Base-by-base conservation (phyloP, 2,888 invertebrate species). In the Drosophila emarginata region DNA sequence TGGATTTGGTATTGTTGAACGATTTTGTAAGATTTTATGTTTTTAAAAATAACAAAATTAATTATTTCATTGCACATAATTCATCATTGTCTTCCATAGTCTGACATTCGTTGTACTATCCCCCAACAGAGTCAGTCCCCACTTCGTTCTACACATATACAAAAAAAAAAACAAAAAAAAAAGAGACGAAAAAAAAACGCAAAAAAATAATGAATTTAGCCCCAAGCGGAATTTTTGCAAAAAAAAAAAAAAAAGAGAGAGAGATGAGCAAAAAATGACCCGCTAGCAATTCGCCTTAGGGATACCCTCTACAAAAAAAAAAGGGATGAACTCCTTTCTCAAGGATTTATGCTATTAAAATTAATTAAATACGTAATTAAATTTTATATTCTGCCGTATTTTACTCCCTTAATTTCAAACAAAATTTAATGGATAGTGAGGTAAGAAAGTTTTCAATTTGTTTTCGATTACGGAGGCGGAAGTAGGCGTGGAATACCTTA, bases 151-250 rank as follows among this genome's bases (percentile, higher is more conserved):
- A 45, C 58, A 51, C 58, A 58, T 62, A 54, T 54, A 21, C 40
- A 37, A 51, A 58, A 14, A 45, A 14, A 45, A 32, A 32, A 9
- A 32, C 21, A 58, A 23, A 53, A 23, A 58, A 14, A 54, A 32
- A 39, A 62, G 51, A 45, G 51, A 14, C 53, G 51, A 37, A 52
- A 21, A 52, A 21, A 62, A 15, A 69, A 57, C 74, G 64, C 63
- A 75, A 64, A 83, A 76, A 84, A 84, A 79, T 84, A 79, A 82
- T 83, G 83, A 82, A 82, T 82, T 82, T 77, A 61, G 87, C 87
- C 77, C 61, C 87, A 72, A 73, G 84, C 80, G 76, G 79, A 82
- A 86, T 78, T 82, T 45, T 79, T 60, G 78, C 77, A 76, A 72
- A 77, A 76, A 75, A 70, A 54, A 36, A 52, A 61, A 54, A 64